A percentile compares a stretch with the other conserved stretches of the same genome.
Evolutionary conservation across 2,797 vertebrate species (phyloP).

Genomic region (Peromyscus melanophrys): DNA sequence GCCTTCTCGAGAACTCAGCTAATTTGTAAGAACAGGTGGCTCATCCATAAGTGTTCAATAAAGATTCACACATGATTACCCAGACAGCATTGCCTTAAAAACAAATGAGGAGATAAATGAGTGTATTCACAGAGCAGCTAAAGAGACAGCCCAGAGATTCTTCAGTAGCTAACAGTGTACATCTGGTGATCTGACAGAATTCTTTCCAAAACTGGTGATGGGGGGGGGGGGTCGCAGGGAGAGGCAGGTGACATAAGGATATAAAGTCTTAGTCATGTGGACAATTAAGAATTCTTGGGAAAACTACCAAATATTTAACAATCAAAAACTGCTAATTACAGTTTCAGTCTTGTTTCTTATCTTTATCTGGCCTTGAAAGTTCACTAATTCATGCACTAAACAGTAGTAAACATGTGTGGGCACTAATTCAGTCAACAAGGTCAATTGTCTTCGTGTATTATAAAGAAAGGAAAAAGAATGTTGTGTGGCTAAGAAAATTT

Average conservation of each 20-base stretch:
- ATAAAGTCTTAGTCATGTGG: conserved; percentile 42
- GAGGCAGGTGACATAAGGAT: conserved; percentile 67
- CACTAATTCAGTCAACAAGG: not conserved
- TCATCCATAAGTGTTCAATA: conserved; percentile 84
- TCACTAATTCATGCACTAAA: not conserved
- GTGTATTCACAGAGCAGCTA: conserved; percentile 77
- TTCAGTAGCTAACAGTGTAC: conserved; percentile 76
- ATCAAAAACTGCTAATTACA: conserved; percentile 28
- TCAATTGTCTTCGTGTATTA: not conserved
- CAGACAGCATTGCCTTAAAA: conserved; percentile 80
- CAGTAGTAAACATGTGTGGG: not conserved
- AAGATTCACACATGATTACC: conserved; percentile 85
- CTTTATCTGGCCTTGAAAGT: conserved; percentile 12
- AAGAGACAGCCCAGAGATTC: conserved; percentile 78
- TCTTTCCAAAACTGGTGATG: conserved; percentile 50
- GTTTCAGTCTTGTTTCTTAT: conserved; percentile 3
- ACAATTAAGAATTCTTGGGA: conserved; percentile 52
- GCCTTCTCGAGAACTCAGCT: conserved; percentile 80
- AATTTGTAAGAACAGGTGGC: conserved; percentile 86
- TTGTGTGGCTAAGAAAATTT: not conserved
- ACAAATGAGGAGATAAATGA: conserved; percentile 84
- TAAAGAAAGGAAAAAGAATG: not conserved
- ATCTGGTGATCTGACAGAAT: conserved; percentile 74
- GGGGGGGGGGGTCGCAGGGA: too few species aligned
- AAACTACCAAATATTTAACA: conserved; percentile 30